phyloP scores from a whole-genome alignment of 2,888 invertebrate genomes.

The Polymixis flavicincta region DNA sequence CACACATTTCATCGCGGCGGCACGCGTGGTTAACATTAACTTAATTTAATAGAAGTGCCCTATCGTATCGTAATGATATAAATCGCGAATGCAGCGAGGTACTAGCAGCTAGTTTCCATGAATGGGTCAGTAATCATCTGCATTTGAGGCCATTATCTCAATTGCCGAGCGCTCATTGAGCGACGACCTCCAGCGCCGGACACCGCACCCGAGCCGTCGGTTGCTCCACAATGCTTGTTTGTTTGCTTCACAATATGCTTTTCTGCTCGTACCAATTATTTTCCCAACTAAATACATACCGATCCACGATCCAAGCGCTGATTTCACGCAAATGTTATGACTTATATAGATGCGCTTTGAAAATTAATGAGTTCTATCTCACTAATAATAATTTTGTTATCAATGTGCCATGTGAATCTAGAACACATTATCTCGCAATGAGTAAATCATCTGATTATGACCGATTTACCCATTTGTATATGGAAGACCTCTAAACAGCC shows the following conservation, averaged over 20 bases:
- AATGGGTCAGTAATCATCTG: slow-evolving; percentile 89
- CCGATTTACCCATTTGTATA: slow-evolving; percentile 62
- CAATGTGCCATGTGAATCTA: slow-evolving; percentile 66
- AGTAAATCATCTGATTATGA: slow-evolving; percentile 69
- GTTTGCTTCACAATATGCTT: slow-evolving; percentile 85
- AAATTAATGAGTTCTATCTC: slow-evolving; percentile 51
- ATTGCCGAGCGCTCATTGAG: slow-evolving; percentile 88
- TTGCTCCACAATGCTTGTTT: slow-evolving; percentile 80
- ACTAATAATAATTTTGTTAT: slow-evolving; percentile 61
- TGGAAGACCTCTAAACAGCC: slow-evolving; percentile 48
- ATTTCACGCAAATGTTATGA: slow-evolving; percentile 45
- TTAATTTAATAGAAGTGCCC: slow-evolving; percentile 78
- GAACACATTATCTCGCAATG: slow-evolving; percentile 72
- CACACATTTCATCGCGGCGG: slow-evolving; percentile 70
- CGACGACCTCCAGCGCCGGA: slow-evolving; percentile 84
- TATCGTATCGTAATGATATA: slow-evolving; percentile 77
- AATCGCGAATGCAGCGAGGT: slow-evolving; percentile 77
- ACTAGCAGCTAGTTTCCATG: slow-evolving; percentile 86
- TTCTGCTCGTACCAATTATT: slow-evolving; percentile 73
- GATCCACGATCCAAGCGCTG: slow-evolving; percentile 24
- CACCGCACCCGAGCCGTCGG: slow-evolving; percentile 84
- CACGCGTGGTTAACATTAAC: slow-evolving; percentile 79
- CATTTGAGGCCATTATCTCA: slow-evolving; percentile 89
- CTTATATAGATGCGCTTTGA: slow-evolving; percentile 39
- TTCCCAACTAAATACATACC: slow-evolving; percentile 41